These are phyloP conservation scores for Agriopis aurantiaria DNA, from an alignment of 2,888 invertebrate genomes.

Conservation along the genomic window DNA sequence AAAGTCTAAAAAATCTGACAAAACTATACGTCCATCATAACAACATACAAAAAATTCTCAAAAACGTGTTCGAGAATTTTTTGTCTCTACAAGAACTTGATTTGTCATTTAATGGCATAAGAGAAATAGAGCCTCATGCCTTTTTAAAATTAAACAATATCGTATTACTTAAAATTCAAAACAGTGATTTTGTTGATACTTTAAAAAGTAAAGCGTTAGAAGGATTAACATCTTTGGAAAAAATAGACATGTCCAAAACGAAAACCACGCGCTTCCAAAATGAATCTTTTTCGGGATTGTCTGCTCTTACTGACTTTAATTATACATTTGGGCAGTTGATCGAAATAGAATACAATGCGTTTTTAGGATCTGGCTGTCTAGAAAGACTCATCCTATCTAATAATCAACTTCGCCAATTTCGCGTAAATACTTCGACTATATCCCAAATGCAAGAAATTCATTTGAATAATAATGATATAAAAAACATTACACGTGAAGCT, in stretches of 20 bases:
- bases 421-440: slow-evolving; percentile 41
- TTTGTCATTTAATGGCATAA: slow-evolving; percentile 38
- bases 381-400: slow-evolving; percentile 42
- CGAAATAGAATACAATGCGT: slow-evolving; percentile 38
- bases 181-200: slow-evolving; percentile 32
- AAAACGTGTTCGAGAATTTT: slow-evolving; percentile 27
- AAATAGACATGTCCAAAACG: slow-evolving; percentile 32
- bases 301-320: slow-evolving; percentile 34
- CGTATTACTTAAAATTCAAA: slow-evolving; percentile 13
- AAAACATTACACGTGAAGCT: slow-evolving; percentile 34
- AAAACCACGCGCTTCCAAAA: slow-evolving; percentile 36
- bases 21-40: slow-evolving; percentile 34
- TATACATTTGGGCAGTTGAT: slow-evolving; percentile 42
- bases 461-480: slow-evolving; percentile 43
- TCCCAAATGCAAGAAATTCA: slow-evolving; percentile 39
- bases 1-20: slow-evolving; percentile 27
- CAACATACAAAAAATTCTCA: slow-evolving; percentile 25
- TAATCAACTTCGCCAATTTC: slow-evolving; percentile 43
- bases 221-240: slow-evolving; percentile 32
- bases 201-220: slow-evolving; percentile 33
- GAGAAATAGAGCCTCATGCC: slow-evolving; percentile 28
- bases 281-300: slow-evolving; percentile 38
- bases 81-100: slow-evolving; percentile 31
- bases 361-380: slow-evolving; percentile 37
- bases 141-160: slow-evolving; percentile 32